phyloP scores from a whole-genome alignment of 2,888 invertebrate species.

The Cephus nigrinus region DNA sequence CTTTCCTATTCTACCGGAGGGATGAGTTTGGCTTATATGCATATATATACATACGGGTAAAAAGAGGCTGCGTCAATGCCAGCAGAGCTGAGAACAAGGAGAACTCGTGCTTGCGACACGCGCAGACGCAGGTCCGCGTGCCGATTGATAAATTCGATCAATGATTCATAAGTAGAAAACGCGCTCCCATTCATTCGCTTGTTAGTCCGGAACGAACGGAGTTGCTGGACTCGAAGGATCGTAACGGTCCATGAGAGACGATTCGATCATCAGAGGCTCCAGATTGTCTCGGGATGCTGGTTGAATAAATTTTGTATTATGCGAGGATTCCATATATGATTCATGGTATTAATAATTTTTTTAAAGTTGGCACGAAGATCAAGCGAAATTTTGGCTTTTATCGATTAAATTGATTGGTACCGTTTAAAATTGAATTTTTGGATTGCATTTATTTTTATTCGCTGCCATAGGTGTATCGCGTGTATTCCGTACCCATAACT shows the following conservation, averaged over 20 bases:
- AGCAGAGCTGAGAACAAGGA: not conserved
- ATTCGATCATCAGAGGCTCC: not conserved
- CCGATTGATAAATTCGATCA: conserved; percentile 39
- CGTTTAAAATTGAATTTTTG: not conserved
- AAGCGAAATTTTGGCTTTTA: not conserved
- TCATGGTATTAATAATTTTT: no score
- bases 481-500: no score
- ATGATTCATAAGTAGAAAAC: conserved; percentile 44
- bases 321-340: no score
- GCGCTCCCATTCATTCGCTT: conserved; percentile 31
- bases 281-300: not conserved
- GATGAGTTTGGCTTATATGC: not conserved
- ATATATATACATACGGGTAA: not conserved
- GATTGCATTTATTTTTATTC: no score
- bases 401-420: not conserved
- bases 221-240: conserved; percentile 15
- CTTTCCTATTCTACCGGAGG: not conserved
- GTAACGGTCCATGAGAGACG: not conserved
- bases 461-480: no score
- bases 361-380: no score
- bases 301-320: no score
- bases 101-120: not conserved
- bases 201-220: conserved; percentile 9
- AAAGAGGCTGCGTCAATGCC: no score
- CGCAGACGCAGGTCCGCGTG: conserved; percentile 11